Evolutionary conservation across 2,113 vertebrate genomes (phyloP), one percentile per base, ranked within the genome.

Genomic region (Chamaea fasciata): DNA sequence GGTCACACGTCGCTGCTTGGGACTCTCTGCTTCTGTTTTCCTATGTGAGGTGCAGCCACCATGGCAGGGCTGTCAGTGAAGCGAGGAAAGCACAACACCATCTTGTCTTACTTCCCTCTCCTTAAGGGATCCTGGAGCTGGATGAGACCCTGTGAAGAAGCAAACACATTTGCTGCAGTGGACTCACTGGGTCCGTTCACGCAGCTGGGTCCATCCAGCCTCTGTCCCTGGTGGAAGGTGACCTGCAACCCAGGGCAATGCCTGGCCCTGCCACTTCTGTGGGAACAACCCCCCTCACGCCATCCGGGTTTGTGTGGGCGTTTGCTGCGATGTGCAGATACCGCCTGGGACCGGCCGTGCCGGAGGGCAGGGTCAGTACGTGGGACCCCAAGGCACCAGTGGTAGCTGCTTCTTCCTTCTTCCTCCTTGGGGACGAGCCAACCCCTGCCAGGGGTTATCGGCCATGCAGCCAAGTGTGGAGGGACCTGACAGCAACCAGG

Each of bases 391-490:
- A 50, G 94, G 95, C 80, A 0, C 22, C 50, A 13, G 63, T 1
- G 0, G 56, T 35, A 71, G 63, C 30, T 70, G 76, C 39, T 86
- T 39, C 90, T 97, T 97, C 96, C 94, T 96, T 50, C 88, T 96
- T 97, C 95, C 96, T 96, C 39, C 76, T 93, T 83, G 96, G 96
- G 73, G 5, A 14, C 1, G 0, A 47, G 83, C 96, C 96, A 87
- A 65, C 7, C 42, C 41, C 37, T 74, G 59, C 59, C 21, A 68
- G 76, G 88, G 90, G 94, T 96, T 88, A 92, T 62, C 4, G 0
- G 67, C 67, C 4, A 10, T 7, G 52, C 10, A 15, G 57, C 65
- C 49, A 2, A 83, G 85, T 31, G 2, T 74, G 59, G 55, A 19
- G 46, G 41, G 82, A 62, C 63, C 57, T 8, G 3, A 46, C 70